Base-by-base conservation (phyloP, 1,140 invertebrate species). In the Drosophila asahinai region DNA sequence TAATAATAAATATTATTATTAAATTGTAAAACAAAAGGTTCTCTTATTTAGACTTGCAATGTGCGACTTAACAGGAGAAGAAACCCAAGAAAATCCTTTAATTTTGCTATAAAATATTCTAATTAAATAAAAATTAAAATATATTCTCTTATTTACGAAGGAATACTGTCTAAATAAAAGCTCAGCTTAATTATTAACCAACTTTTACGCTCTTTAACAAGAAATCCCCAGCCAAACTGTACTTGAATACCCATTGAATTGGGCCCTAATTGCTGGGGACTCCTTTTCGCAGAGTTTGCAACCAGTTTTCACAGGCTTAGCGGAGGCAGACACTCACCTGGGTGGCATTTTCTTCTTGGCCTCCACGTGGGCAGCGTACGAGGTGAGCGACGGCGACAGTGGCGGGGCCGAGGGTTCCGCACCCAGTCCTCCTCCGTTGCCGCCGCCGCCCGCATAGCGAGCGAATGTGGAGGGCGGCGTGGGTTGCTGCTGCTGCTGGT, bases 271-370 rank as follows among this genome's bases (percentile, higher is more conserved):
- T 49, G 48, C 14, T 49, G 12, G 15, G 6, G 14, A 25, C 7
- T 49, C 14, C 48, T 25, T 22, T 49, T 6, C n/a, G 6, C 22
- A 47, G 19, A 14, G 11, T 47, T 47, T 22, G 12, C 22, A 49
- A 25, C 48, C 48, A 49, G 19, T 51, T 25, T 51, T 25, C 15
- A 7, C 22, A 25, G 48, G 19, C 45, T 25, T 9, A 27, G 38
- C 3, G 19, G 2, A 17, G 38, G 40, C 27, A 49, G n/a, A 8
- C 30, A 71, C 93, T 93, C 86, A 95, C 94, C 95, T 94, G 33
- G 94, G 94, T 83, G 94, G 94, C 67, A 95, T 94, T 93, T 95
- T 95, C 83, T 94, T 95, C 86, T 94, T 95, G 45, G 93, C 92
- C 48, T 93, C 92, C 51, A 82, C 61, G 71, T 87, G 81, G 62